Base-by-base conservation (phyloP, 2,888 invertebrate genomes). In the Polydesmus complanatus region DNA sequence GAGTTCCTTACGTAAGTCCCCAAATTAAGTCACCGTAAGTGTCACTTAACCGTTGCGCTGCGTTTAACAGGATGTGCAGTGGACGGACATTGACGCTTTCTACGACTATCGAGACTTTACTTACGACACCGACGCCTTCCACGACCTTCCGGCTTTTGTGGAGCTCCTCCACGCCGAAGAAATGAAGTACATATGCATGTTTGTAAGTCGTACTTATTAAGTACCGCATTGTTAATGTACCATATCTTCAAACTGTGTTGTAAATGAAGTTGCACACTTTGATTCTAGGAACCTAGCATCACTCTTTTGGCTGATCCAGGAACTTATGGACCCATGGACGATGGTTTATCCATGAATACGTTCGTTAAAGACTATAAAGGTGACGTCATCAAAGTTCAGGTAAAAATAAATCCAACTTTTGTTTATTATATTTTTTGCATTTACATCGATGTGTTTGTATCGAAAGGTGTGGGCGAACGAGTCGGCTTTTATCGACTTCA, bases 381-480 rank as follows among this genome's bases (percentile, higher is more conserved):
- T 0, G 74, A 78, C 61, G 82, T 84, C 3, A 84, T 87, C 68
- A 74, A 81, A 60, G 88, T 86, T 64, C 84, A 86, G 78, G 85
- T 83, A 57, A 70, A 70, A n/a, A n/a, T n/a, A 67, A 54, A 64
- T 56, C 58, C 59, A 14, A 58, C n/a, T n/a, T n/a, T n/a, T n/a
- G n/a, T n/a, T n/a, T n/a, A n/a, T n/a, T n/a, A n/a, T n/a, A n/a
- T n/a, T n/a, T n/a, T n/a, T n/a, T n/a, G n/a, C n/a, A n/a, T n/a
- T n/a, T n/a, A n/a, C n/a, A n/a, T n/a, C n/a, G n/a, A 22, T 48
- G 54, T 58, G 83, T 3, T 85, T 88, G 68, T 74, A 81, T 60
- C 88, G 86, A 65, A 84, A 86, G 78, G 86, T 84, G 14, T 88
- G 88, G 88, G 87, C 86, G 71, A 72, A 73, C 0, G 78, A 75